Evolutionary conservation across 2,888 invertebrate species (phyloP).

Genomic region (Monochamus alternatus): DNA sequence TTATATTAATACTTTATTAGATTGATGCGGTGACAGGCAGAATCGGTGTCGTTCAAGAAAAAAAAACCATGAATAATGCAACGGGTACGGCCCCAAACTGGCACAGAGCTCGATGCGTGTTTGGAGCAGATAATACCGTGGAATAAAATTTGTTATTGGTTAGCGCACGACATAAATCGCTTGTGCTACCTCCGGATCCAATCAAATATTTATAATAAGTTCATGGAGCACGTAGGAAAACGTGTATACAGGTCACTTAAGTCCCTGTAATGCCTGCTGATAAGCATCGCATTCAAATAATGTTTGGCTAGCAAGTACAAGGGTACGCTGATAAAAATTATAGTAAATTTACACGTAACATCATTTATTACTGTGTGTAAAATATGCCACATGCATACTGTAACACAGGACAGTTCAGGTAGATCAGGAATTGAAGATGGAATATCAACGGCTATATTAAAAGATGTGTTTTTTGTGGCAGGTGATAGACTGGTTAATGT

Average conservation of each 20-base stretch:
- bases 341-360: too few relatives aligned
- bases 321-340: too few relatives aligned
- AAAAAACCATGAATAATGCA: constrained; percentile 41
- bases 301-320: too few relatives aligned
- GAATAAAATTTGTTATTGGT: constrained; percentile 40
- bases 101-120: constrained; percentile 42
- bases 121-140: constrained; percentile 37
- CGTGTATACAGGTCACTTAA: neutral
- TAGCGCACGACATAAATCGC: constrained; percentile 24
- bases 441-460: too few relatives aligned
- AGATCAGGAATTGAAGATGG: too few relatives aligned
- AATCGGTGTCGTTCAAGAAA: constrained; percentile 48
- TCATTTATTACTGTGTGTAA: too few relatives aligned
- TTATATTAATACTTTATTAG: constrained; percentile 43
- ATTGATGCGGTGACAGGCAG: constrained; percentile 54
- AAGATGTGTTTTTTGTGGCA: too few relatives aligned
- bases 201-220: constrained; percentile 19
- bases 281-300: neutral
- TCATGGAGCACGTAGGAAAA: neutral
- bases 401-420: too few relatives aligned
- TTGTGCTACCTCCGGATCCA: constrained; percentile 15
- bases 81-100: constrained; percentile 31
- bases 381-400: too few relatives aligned
- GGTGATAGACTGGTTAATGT: too few relatives aligned
- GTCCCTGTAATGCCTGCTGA: neutral